Evolutionary conservation across 1,140 invertebrate species (phyloP), one percentile per base, ranked within the genome.

Genomic region (Drosophila rhopaloa): DNA sequence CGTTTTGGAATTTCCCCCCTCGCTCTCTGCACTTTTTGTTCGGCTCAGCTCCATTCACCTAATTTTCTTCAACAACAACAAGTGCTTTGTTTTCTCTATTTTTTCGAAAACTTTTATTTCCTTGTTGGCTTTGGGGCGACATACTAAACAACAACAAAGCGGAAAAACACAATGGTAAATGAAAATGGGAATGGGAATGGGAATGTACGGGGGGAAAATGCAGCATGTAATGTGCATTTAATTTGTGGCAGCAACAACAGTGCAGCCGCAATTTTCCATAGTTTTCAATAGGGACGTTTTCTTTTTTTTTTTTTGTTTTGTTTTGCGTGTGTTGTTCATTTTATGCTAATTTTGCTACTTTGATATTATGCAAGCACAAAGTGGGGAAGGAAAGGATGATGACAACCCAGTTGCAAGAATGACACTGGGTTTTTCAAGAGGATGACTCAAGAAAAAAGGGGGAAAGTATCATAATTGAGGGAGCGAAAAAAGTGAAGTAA

Each of bases 141-240:
- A 82, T 41, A 78, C 74, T 75, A 37, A 79, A 72, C 58, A 63
- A 55, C 60, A 68, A 58, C 41, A 74, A 47, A 43, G 37, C 16
- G 61, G 44, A 5, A 53, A 47, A 47, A 50, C 19, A 71, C 67
- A 72, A 72, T 72, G 66, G 43, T 9, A 57, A 48, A 57, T 57
- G 67, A 70, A 54, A 71, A 71, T 46, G 48, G 48, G n/a, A 35
- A 16, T 62, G 65, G 53, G 35, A 44, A 32, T 13, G 29, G 43
- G 11, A 11, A 44, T 32, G 29, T 24, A 8, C 8, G 40, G 54
- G 61, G 46, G 67, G 59, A 58, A 44, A 67, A 56, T 55, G 50
- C 73, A 48, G 70, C 70, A 61, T 81, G 81, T 83, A 85, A 83
- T 84, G 70, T 83, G 81, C 81, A 81, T 84, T 84, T 79, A 75